A percentile compares a stretch with the other conserved stretches of the same genome.
These are phyloP conservation scores for Scolopax bukidnonensis DNA, from an alignment of 2,797 vertebrate genomes.

Conservation along the genomic window DNA sequence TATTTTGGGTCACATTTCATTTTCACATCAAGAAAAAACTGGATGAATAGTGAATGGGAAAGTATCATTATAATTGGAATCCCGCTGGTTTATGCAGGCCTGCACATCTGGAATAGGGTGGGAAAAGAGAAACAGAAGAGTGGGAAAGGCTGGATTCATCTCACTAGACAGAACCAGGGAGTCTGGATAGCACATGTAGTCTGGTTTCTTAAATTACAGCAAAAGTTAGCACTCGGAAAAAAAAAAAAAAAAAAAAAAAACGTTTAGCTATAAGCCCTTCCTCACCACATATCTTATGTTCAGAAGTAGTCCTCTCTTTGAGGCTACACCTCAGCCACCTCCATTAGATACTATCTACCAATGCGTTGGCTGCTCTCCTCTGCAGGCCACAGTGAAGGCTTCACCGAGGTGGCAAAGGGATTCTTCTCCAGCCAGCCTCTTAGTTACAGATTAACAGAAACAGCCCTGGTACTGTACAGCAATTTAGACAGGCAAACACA, in stretches of 20 bases:
- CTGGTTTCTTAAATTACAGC: slow-evolving; percentile 53
- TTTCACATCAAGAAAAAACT: slow-evolving; percentile 68
- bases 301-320: not conserved
- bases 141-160: slow-evolving; percentile 40
- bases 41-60: slow-evolving; percentile 70
- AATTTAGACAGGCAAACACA: slow-evolving; percentile 48
- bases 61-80: slow-evolving; percentile 65
- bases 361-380: not conserved
- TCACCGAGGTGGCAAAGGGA: not conserved
- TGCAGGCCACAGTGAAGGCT: not conserved
- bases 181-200: slow-evolving; percentile 65
- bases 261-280: not conserved
- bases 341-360: not conserved
- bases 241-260: slow-evolving; percentile 63
- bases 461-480: not conserved
- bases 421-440: slow-evolving; percentile 1
- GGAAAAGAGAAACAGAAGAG: slow-evolving; percentile 64
- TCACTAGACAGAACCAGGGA: slow-evolving; percentile 49
- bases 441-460: slow-evolving; percentile 54
- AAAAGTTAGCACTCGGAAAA: slow-evolving; percentile 44
- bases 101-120: slow-evolving; percentile 72
- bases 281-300: not conserved
- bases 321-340: not conserved
- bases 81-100: slow-evolving; percentile 68
- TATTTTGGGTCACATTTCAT: slow-evolving; percentile 68